Evolutionary conservation across 1,140 invertebrate species (phyloP).

Genomic region (Achatina immaculata): DNA sequence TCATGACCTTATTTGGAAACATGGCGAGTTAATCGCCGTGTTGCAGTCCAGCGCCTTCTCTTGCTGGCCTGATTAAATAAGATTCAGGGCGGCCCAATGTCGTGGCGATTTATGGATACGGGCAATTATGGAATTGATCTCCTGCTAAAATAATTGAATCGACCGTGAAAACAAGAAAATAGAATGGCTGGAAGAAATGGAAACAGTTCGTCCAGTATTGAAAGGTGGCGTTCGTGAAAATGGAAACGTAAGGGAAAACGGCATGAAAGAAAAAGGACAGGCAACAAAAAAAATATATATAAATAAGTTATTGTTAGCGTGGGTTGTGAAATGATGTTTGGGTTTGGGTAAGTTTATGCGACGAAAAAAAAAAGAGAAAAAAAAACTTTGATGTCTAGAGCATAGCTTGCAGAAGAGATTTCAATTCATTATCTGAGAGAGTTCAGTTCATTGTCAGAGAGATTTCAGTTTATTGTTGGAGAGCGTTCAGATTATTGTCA

Average conservation of each 20-base stretch:
- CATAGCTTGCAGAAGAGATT: too few relatives aligned
- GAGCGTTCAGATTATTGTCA: too few relatives aligned
- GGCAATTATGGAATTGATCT: conserved; percentile 14
- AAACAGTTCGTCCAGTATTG: not conserved
- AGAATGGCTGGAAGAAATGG: not conserved
- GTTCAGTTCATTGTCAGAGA: too few relatives aligned
- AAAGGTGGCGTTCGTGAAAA: not conserved
- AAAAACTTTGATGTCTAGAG: too few relatives aligned
- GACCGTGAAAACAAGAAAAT: not conserved
- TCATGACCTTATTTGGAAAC: conserved; percentile 10
- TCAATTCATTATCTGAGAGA: too few relatives aligned
- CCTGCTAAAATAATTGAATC: not conserved
- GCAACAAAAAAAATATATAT: not conserved
- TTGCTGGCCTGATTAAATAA: not conserved
- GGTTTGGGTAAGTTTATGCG: too few relatives aligned
- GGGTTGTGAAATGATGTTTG: too few relatives aligned
- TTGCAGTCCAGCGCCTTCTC: not conserved
- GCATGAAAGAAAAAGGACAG: not conserved
- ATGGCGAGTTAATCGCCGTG: conserved; percentile 9
- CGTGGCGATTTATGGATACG: not conserved
- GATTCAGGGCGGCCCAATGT: not conserved
- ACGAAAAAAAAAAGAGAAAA: too few relatives aligned
- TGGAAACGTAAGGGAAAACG: not conserved
- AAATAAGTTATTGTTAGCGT: too few relatives aligned
- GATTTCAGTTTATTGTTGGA: too few relatives aligned